Base-by-base conservation (phyloP, 2,888 invertebrate genomes). In the Chrysina gloriosa region DNA sequence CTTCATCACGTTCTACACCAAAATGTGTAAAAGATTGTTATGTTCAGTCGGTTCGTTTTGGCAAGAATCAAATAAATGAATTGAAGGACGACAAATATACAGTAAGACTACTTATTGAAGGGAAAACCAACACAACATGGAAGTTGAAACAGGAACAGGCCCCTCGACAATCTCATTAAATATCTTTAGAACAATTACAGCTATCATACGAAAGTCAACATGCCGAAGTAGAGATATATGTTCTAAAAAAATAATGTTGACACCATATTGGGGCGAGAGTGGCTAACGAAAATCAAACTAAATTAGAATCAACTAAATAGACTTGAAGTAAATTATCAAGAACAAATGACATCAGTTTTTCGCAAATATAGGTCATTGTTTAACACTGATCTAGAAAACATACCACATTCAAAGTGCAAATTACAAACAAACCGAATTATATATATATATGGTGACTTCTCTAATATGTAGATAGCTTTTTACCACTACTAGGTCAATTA, bases 251-350 rank as follows among this genome's bases (percentile, higher is more conserved):
- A 29, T 11, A 27, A 27, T 29, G 29, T 52, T 11, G 52, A 52
- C 14, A 29, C 52, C n/a, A 52, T 52, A 29, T 11, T 52, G 16
- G 52, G 31, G 2, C n/a, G 52, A 2, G 31, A 52, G 3, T 52
- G 52, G 48, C n/a, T 48, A 23, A 48, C 7, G 21, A 48, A 48
- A 48, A 48, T 48, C 11, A 48, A 48, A 23, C 21, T 48, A 21
- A 48, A 48, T 23, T 48, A 25, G 48, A 48, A 23, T 23, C 3
- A 48, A 23, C 7, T 48, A 6, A 5, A 48, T 23, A 48, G 36
- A 36, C 9, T 36, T n/a, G n/a, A n/a, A n/a, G n/a, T n/a, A n/a
- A n/a, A n/a, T n/a, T n/a, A n/a, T n/a, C n/a, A n/a, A n/a, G n/a
- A n/a, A n/a, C n/a, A 36, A 36, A 4, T 36, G 11, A 36, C 36